A percentile compares a stretch with the other conserved stretches of the same genome.
phyloP scores from a whole-genome alignment of 2,797 vertebrate genomes.

The Lates japonicus region DNA sequence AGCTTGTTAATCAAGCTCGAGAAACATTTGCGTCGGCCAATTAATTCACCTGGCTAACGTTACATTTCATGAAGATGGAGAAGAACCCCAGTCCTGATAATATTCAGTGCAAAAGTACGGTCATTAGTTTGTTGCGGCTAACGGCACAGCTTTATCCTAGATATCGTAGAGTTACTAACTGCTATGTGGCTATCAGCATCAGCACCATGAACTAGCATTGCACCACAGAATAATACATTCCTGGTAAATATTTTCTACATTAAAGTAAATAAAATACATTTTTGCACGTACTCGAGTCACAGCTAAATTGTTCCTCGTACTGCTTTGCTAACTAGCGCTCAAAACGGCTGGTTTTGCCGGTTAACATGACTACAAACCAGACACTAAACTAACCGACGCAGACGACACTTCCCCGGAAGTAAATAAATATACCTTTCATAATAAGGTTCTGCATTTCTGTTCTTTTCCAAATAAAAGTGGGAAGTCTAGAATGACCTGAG shows the following conservation, averaged over 20 bases:
- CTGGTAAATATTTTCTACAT: no score
- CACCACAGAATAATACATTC: neutral
- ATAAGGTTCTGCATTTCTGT: slow-evolving; percentile 6
- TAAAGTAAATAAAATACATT: fast-evolving
- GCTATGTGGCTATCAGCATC: slow-evolving; percentile 14
- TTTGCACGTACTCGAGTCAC: neutral
- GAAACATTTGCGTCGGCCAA: neutral
- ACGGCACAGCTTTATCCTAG: neutral
- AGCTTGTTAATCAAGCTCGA: slow-evolving; percentile 2
- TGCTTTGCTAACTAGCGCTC: neutral
- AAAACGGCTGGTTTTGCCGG: neutral
- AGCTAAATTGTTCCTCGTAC: neutral
- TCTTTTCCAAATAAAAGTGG: slow-evolving; percentile 15
- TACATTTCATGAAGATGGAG: fast-evolving
- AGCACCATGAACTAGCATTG: neutral
- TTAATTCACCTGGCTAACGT: neutral
- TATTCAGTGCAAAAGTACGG: neutral
- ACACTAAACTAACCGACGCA: neutral
- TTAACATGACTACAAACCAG: neutral
- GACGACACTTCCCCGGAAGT: slow-evolving; percentile 55
- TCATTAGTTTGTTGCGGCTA: neutral
- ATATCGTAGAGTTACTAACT: neutral
- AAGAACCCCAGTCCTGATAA: no score
- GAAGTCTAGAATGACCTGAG: fast-evolving
- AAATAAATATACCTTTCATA: slow-evolving; percentile 35